phyloP scores from a whole-genome alignment of 2,888 invertebrate species.

The Amiota mariae region DNA sequence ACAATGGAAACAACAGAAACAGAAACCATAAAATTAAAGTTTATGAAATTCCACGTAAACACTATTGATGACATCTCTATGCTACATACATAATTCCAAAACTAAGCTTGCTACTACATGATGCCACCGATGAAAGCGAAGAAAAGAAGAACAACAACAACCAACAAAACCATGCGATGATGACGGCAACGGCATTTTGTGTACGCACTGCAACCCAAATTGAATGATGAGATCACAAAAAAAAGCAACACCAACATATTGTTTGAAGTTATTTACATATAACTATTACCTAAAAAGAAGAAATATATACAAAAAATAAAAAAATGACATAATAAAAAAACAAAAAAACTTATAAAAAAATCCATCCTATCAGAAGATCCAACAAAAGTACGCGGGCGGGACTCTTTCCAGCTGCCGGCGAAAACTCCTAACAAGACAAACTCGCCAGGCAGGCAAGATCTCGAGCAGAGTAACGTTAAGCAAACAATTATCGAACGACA shows the following conservation, averaged over 20 bases:
- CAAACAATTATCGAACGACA: slow-evolving; percentile 48
- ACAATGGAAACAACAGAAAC: slow-evolving; percentile 33
- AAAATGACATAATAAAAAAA: slow-evolving; percentile 36
- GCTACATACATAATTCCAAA: slow-evolving; percentile 21
- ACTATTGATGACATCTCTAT: slow-evolving; percentile 27
- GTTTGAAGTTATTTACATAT: slow-evolving; percentile 65
- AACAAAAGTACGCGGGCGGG: slow-evolving; percentile 47
- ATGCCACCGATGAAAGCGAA: not conserved
- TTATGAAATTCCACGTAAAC: slow-evolving; percentile 34
- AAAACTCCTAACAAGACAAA: slow-evolving; percentile 36
- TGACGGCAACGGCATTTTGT: not conserved
- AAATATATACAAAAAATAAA: slow-evolving; percentile 39
- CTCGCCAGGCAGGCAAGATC: slow-evolving; percentile 60
- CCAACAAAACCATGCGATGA: slow-evolving; percentile 10
- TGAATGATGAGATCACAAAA: slow-evolving; percentile 37
- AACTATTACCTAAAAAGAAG: slow-evolving; percentile 51
- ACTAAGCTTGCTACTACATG: slow-evolving; percentile 22
- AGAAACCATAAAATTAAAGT: slow-evolving; percentile 20
- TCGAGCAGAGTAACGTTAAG: slow-evolving; percentile 51
- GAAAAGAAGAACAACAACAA: no score
- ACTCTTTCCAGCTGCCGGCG: slow-evolving; percentile 58
- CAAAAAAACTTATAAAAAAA: slow-evolving; percentile 43
- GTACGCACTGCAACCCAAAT: slow-evolving; percentile 43
- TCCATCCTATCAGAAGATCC: slow-evolving; percentile 61
- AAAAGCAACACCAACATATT: slow-evolving; percentile 50